Percentiles rank a stretch among this genome's conserved stretches.
Evolutionary conservation across 2,888 invertebrate genomes (phyloP).

Genomic region (Hirtodrosophila duncani): DNA sequence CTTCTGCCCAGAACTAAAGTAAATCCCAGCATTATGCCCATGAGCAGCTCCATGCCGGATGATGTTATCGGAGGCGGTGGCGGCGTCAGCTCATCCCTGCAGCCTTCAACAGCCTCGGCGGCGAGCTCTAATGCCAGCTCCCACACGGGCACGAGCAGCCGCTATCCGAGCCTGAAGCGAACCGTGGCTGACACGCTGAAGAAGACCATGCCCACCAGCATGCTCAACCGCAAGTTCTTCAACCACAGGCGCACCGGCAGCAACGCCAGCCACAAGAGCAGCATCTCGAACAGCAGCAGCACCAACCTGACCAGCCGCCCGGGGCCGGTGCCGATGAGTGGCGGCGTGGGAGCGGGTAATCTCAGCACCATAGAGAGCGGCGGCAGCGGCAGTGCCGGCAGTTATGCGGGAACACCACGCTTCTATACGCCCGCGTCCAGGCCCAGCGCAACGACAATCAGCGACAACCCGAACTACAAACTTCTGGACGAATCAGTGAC

Average conservation of each 20-base stretch:
- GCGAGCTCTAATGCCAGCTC: constrained; percentile 74
- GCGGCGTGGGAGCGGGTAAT: constrained; percentile 58
- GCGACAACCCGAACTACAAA: constrained; percentile 74
- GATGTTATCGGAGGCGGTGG: constrained; percentile 45
- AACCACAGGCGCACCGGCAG: constrained; percentile 74
- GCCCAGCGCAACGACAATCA: constrained; percentile 44
- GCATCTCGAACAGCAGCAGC: constrained; percentile 70
- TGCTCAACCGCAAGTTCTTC: constrained; percentile 67
- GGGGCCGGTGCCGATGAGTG: too few relatives aligned
- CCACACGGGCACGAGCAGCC: constrained; percentile 40
- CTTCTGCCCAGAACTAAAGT: constrained; percentile 51
- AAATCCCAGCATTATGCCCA: constrained; percentile 53
- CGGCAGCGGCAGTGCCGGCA: constrained; percentile 73
- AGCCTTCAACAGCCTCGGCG: constrained; percentile 71
- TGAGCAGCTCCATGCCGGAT: constrained; percentile 74
- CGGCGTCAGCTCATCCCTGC: constrained; percentile 53
- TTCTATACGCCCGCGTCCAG: constrained; percentile 59
- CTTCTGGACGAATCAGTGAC: constrained; percentile 66
- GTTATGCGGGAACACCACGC: constrained; percentile 63
- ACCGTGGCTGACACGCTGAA: constrained; percentile 67
- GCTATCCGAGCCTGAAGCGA: constrained; percentile 63
- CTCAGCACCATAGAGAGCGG: constrained; percentile 63
- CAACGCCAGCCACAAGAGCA: constrained; percentile 72
- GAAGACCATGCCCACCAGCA: too few relatives aligned
- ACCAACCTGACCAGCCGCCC: constrained; percentile 64